Evolutionary conservation across 92 coral and sea anemone species (phyloP).

Genomic region (Umimayanthus kanabou): DNA sequence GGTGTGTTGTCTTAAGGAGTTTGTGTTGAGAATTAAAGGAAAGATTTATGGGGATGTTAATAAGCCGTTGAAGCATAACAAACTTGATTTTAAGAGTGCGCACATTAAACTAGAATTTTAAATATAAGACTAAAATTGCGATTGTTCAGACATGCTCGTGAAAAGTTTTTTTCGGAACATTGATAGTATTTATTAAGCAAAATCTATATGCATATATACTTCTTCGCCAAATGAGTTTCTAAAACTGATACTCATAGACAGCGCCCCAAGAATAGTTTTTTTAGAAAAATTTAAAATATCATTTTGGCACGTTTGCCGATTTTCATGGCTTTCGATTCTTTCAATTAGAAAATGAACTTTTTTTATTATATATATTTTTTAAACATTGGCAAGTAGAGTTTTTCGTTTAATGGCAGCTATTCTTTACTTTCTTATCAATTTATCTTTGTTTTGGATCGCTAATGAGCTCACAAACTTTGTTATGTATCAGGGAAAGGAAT

Average conservation of each 20-base stretch:
- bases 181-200: background rate
- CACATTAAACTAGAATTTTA: background rate
- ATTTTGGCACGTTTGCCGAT: background rate
- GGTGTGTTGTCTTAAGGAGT: background rate
- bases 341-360: background rate
- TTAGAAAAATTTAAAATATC: background rate
- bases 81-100: background rate
- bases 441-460: constrained; percentile 33
- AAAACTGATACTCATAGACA: background rate
- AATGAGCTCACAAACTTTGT: constrained; percentile 29
- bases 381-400: background rate
- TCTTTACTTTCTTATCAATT: constrained; percentile 16
- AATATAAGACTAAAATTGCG: no score
- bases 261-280: background rate
- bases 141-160: background rate
- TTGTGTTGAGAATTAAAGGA: background rate
- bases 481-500: constrained; percentile 33
- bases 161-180: background rate
- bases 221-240: constrained; percentile 3
- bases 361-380: background rate
- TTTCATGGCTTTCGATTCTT: background rate
- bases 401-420: constrained; percentile 17
- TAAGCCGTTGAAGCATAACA: no score
- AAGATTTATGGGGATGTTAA: background rate
- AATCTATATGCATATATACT: background rate